Percentiles rank a stretch among this genome's conserved stretches.
phyloP scores from a whole-genome alignment of 2,888 invertebrate genomes.

The Allygus modestus region DNA sequence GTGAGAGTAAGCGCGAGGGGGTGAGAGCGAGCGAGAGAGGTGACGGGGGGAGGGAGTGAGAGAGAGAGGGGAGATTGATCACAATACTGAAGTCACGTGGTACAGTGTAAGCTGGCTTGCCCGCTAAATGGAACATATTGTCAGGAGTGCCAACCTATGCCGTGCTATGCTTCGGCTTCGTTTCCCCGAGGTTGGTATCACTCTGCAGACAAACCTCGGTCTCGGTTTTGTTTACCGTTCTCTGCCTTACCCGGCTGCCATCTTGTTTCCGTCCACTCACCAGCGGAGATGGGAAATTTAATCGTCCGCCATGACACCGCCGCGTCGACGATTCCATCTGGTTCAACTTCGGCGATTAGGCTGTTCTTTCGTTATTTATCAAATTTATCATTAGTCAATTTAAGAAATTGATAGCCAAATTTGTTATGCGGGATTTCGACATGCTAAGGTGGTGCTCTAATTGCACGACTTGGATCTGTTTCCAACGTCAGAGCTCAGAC shows the following conservation, averaged over 20 bases:
- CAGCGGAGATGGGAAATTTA: neutral
- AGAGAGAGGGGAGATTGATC: constrained; percentile 64
- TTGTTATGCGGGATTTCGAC: no score
- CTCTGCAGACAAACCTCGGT: constrained; percentile 28
- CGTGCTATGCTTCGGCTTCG: constrained; percentile 22
- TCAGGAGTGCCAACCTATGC: constrained; percentile 51
- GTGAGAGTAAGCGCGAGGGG: constrained; percentile 73
- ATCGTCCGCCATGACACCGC: constrained; percentile 7
- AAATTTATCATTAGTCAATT: no score
- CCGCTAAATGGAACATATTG: constrained; percentile 53
- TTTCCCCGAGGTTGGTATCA: constrained; percentile 32
- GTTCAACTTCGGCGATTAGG: no score
- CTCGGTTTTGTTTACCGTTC: constrained; percentile 47
- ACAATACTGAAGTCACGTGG: constrained; percentile 41
- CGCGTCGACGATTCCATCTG: neutral
- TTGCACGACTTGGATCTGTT: no score
- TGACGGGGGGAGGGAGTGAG: constrained; percentile 72
- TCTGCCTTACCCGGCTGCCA: constrained; percentile 33
- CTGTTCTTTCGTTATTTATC: no score
- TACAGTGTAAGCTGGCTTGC: constrained; percentile 36
- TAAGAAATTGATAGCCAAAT: no score
- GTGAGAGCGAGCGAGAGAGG: constrained; percentile 71
- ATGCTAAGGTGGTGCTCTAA: no score
- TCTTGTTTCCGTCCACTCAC: constrained; percentile 46
- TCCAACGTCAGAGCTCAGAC: no score